Conservation (phyloP, 2,888 invertebrate genomes). For the Catocala nupta region DNA sequence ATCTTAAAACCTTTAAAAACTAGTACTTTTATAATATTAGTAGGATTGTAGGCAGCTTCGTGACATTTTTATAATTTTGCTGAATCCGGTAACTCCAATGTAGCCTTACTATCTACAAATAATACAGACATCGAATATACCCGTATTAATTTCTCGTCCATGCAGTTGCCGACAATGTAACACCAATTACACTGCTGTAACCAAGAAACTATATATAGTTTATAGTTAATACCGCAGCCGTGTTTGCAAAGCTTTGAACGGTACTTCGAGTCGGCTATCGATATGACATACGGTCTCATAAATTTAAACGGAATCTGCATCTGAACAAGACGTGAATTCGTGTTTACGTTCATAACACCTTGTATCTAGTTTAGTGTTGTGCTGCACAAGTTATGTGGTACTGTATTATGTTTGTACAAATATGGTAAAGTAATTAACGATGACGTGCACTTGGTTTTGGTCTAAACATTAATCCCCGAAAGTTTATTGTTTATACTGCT, state of each 20-base stretch:
- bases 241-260: conserved; percentile 21
- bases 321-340: conserved; percentile 36
- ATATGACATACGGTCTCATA: conserved; percentile 48
- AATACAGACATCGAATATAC: too few species aligned
- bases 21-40: too few species aligned
- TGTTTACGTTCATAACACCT: conserved; percentile 39
- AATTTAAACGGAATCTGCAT: conserved; percentile 37
- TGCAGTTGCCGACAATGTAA: too few species aligned
- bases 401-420: too few species aligned
- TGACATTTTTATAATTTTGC: too few species aligned
- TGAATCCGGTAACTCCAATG: too few species aligned
- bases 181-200: not conserved
- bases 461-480: not conserved
- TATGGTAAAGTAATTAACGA: too few species aligned
- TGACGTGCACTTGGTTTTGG: not conserved
- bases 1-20: too few species aligned
- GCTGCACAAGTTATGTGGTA: not conserved
- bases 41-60: too few species aligned
- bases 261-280: conserved; percentile 35
- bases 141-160: too few species aligned
- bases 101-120: too few species aligned
- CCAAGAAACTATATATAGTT: not conserved
- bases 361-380: conserved; percentile 24
- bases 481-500: not conserved
- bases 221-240: conserved; percentile 23